These are phyloP conservation scores for Parelbella ahira DNA, from an alignment of 2,888 invertebrate genomes.

Conservation along the genomic window DNA sequence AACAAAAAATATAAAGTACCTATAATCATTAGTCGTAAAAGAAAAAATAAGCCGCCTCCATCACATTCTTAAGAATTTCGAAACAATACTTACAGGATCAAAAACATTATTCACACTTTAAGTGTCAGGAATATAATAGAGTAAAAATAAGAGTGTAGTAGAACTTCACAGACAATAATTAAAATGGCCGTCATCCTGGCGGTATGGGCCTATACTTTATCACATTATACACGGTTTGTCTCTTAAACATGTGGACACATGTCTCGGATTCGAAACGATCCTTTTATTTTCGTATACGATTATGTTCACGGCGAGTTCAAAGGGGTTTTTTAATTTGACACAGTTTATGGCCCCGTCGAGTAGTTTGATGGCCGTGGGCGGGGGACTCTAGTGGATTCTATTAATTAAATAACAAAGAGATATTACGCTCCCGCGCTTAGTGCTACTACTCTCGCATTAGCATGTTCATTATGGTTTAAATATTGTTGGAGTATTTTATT, in stretches of 20 bases:
- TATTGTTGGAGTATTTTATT: slow-evolving; percentile 4
- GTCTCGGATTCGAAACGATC: slow-evolving; percentile 61
- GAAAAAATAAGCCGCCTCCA: too few species aligned
- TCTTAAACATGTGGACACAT: slow-evolving; percentile 70
- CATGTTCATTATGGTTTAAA: slow-evolving; percentile 11
- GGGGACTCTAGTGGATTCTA: slow-evolving; percentile 39
- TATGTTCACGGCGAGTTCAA: slow-evolving; percentile 69
- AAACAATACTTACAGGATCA: too few species aligned
- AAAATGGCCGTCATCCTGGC: slow-evolving; percentile 37
- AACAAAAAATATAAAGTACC: too few species aligned
- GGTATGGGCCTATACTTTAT: slow-evolving; percentile 51
- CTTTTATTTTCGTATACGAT: slow-evolving; percentile 68
- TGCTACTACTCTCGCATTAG: slow-evolving; percentile 19
- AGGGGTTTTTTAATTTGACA: slow-evolving; percentile 74
- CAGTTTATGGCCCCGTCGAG: slow-evolving; percentile 64
- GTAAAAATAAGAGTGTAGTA: slow-evolving; percentile 18
- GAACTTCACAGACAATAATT: slow-evolving; percentile 35
- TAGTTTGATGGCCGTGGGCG: slow-evolving; percentile 50
- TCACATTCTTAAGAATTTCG: too few species aligned
- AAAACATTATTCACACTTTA: slow-evolving; percentile 26
- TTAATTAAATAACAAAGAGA: slow-evolving; percentile 43
- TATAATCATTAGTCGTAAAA: too few species aligned
- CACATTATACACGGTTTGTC: slow-evolving; percentile 69
- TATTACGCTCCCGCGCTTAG: slow-evolving; percentile 27
- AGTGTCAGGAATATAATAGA: slow-evolving; percentile 27